phyloP scores from a whole-genome alignment of 2,888 invertebrate genomes.

The Abscondita cerata region DNA sequence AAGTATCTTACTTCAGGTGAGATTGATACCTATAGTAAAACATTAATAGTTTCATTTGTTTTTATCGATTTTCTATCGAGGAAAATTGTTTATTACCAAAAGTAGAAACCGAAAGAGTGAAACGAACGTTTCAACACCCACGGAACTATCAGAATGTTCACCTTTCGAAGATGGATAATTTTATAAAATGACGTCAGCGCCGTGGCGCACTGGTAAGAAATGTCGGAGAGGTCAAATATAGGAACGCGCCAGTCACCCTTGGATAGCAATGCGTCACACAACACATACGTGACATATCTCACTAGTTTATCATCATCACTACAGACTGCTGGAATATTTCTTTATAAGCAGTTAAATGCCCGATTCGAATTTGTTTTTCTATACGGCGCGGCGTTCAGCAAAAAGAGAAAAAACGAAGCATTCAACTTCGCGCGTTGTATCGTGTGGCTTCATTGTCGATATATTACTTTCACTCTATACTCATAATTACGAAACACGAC shows the following conservation, averaged over 20 bases:
- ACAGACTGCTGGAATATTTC: slow-evolving; percentile 15
- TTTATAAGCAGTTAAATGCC: slow-evolving; percentile 11
- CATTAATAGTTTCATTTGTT: no score
- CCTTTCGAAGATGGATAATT: slow-evolving; percentile 24
- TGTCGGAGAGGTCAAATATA: slow-evolving; percentile 29
- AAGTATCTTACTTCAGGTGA: no score
- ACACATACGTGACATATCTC: slow-evolving; percentile 29
- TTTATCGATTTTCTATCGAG: no score
- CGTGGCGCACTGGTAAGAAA: slow-evolving; percentile 28
- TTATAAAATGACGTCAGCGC: slow-evolving; percentile 26
- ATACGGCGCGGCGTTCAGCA: background rate
- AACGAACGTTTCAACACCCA: no score
- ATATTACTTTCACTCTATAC: slow-evolving; percentile 4
- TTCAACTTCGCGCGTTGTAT: slow-evolving; percentile 2
- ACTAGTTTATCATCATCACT: slow-evolving; percentile 16
- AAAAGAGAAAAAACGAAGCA: background rate
- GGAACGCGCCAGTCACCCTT: slow-evolving; percentile 25
- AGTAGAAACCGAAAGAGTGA: no score
- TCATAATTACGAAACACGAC: slow-evolving; percentile 7
- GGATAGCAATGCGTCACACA: slow-evolving; percentile 26
- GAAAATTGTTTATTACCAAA: no score
- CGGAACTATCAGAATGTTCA: slow-evolving; percentile 18
- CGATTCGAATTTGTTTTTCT: background rate
- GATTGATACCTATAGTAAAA: no score
- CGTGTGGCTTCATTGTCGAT: background rate